A percentile compares a stretch with the other conserved stretches of the same genome.
Evolutionary conservation across 2,797 vertebrate species (phyloP).

Genomic region (Cryptoprocta ferox): DNA sequence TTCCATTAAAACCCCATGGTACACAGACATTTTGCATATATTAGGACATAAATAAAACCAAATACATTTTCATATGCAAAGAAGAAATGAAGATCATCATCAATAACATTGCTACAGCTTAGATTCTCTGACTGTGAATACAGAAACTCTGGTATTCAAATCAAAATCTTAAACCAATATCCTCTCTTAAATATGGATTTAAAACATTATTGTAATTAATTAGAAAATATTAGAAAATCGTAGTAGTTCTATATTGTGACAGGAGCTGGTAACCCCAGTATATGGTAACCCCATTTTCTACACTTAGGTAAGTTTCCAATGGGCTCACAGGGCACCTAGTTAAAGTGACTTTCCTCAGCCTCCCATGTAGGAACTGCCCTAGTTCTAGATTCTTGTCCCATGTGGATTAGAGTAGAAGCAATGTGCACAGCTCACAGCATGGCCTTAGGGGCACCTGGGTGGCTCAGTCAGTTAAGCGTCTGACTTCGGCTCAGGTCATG

Average conservation of each 20-base stretch:
- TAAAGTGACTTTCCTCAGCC: background rate
- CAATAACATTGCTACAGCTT: background rate
- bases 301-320: background rate
- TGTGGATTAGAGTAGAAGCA: background rate
- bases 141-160: background rate
- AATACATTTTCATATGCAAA: background rate
- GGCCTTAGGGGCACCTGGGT: too few species aligned
- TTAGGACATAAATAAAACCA: background rate
- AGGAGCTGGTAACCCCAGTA: background rate
- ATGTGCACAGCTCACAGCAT: background rate
- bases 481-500: too few species aligned
- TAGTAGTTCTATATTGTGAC: background rate
- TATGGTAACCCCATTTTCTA: background rate
- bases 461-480: too few species aligned
- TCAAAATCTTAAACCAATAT: background rate
- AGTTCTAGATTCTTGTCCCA: background rate
- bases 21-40: background rate
- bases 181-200: background rate
- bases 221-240: background rate
- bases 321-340: accelerated
- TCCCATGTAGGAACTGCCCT: background rate
- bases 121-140: background rate
- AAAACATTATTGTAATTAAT: background rate
- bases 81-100: background rate
- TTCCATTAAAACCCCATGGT: background rate